A percentile compares a stretch with the other conserved stretches of the same genome.
phyloP scores from a whole-genome alignment of 2,888 invertebrate species.

The Aleiodes alternator region DNA sequence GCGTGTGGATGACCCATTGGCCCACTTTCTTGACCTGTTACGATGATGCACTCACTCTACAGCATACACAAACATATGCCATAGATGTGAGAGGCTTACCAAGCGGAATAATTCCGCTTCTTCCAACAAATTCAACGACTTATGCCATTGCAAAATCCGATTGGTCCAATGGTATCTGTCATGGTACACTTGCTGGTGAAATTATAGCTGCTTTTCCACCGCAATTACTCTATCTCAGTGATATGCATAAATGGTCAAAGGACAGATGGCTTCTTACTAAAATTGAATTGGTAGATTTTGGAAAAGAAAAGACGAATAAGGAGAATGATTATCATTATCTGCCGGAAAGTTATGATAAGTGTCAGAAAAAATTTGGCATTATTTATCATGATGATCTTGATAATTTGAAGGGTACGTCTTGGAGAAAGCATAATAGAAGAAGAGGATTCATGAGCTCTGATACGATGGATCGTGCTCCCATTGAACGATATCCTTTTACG shows the following conservation, averaged over 20 bases:
- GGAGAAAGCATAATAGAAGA: background rate
- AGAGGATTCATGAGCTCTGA: slow-evolving; percentile 54
- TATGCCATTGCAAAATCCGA: slow-evolving; percentile 76
- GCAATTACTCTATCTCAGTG: slow-evolving; percentile 70
- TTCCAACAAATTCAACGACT: slow-evolving; percentile 74
- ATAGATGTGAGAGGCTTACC: slow-evolving; percentile 71
- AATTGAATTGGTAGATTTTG: slow-evolving; percentile 65
- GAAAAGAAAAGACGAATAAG: slow-evolving; percentile 44
- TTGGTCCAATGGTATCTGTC: slow-evolving; percentile 77
- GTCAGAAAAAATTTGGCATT: slow-evolving; percentile 69
- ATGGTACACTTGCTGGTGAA: slow-evolving; percentile 77
- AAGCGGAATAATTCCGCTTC: slow-evolving; percentile 67
- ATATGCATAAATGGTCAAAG: slow-evolving; percentile 61
- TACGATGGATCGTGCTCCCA: slow-evolving; percentile 59
- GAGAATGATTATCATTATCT: slow-evolving; percentile 62
- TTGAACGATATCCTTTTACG: slow-evolving; percentile 73
- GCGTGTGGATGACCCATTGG: slow-evolving; percentile 78
- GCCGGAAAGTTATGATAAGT: slow-evolving; percentile 68
- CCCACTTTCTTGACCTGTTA: slow-evolving; percentile 72
- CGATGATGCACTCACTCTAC: slow-evolving; percentile 74
- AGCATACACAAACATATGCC: slow-evolving; percentile 69
- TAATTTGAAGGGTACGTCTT: slow-evolving; percentile 53
- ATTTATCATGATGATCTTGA: slow-evolving; percentile 66
- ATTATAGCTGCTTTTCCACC: slow-evolving; percentile 75
- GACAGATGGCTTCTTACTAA: slow-evolving; percentile 64